These are phyloP conservation scores for Amblyopsis hoosieri DNA, from an alignment of 2,797 vertebrate species.

Conservation along the genomic window DNA sequence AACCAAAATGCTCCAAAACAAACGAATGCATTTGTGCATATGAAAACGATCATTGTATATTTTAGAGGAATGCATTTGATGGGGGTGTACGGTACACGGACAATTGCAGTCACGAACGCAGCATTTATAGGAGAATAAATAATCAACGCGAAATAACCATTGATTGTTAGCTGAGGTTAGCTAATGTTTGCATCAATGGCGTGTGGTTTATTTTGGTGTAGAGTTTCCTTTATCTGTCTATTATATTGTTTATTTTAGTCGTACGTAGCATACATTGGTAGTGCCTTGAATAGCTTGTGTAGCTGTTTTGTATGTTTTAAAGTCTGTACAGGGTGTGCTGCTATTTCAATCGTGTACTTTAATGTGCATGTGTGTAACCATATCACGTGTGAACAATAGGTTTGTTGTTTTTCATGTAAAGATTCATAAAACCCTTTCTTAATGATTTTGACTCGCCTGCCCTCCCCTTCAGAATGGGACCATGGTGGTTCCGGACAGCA, in stretches of 20 bases:
- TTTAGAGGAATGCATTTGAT: neutral
- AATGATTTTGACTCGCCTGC: neutral
- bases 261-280: no score
- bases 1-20: neutral
- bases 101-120: no score
- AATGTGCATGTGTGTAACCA: neutral
- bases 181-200: neutral
- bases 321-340: neutral
- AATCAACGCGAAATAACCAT: conserved; percentile 7
- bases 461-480: conserved; percentile 53
- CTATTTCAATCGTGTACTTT: neutral
- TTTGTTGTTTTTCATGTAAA: neutral
- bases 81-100: no score
- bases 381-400: neutral
- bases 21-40: rapidly evolving
- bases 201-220: neutral
- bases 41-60: neutral
- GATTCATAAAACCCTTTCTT: neutral
- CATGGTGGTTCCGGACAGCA: conserved; percentile 89
- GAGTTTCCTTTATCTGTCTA: no score
- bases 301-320: neutral
- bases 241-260: no score
- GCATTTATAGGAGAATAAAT: neutral
- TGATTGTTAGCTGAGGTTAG: conserved; percentile 9
- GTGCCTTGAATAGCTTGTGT: neutral